A percentile compares a stretch with the other conserved stretches of the same genome.
Conservation (phyloP, 2,888 invertebrate species). For the Acanthopleura granulata region DNA sequence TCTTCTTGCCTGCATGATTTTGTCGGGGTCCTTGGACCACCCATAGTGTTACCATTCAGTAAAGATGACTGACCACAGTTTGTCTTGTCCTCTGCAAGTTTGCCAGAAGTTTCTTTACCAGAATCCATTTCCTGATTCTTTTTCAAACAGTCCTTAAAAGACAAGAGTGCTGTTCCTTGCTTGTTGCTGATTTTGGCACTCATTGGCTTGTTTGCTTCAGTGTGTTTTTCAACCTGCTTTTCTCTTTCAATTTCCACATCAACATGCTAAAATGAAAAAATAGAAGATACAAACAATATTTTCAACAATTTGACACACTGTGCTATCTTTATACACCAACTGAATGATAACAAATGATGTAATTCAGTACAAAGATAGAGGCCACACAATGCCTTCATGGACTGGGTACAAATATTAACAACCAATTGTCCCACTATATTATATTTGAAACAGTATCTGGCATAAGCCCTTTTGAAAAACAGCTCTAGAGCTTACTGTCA, state of each 20-base stretch:
- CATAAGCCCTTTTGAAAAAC: too few species aligned
- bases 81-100: neutral
- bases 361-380: too few species aligned
- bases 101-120: neutral
- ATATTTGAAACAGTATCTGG: too few species aligned
- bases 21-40: too few species aligned
- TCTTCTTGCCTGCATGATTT: too few species aligned
- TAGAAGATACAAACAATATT: neutral
- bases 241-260: slow-evolving; percentile 54
- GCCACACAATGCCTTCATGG: too few species aligned
- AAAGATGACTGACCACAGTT: neutral
- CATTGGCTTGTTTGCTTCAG: slow-evolving; percentile 38
- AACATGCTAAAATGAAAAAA: slow-evolving; percentile 43
- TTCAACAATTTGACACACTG: too few species aligned
- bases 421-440: too few species aligned
- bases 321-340: too few species aligned
- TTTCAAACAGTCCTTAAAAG: slow-evolving; percentile 11
- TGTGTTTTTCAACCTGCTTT: slow-evolving; percentile 48
- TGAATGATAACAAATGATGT: too few species aligned
- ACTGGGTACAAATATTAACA: too few species aligned
- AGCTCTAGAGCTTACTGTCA: too few species aligned
- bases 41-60: neutral
- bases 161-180: neutral
- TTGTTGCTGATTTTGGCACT: neutral
- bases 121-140: neutral